Base-by-base conservation (phyloP, 1,140 invertebrate genomes). In the Drosophila melanica region DNA sequence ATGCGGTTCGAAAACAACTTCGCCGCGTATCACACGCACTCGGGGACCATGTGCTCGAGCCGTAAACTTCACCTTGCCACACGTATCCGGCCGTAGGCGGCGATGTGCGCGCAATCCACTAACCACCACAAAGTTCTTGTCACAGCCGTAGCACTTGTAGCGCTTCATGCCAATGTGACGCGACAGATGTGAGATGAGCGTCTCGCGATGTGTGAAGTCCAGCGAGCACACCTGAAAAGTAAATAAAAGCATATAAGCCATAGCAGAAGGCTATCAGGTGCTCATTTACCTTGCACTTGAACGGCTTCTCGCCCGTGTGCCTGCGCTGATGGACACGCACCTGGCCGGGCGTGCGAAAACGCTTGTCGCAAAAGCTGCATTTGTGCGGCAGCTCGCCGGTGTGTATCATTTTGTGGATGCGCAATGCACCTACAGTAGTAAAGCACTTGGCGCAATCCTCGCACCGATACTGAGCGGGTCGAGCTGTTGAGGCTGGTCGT, bases 231-330 rank as follows among this genome's bases (percentile, higher is more conserved):
- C 65, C 90, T 91, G 63, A 12, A 41, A 23, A n/a, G 12, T 10
- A 18, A 10, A 47, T n/a, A 54, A n/a, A 5, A 0, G 14, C 2
- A n/a, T 12, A 14, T 45, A 4, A 51, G 44, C 18, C 8, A 20
- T 3, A 47, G 59, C 1, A 0, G 5, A 2, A 14, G 4, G 0
- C 27, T 39, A 58, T 50, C 33, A 6, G 12, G 1, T 5, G 11
- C 20, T 14, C 3, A 7, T 62, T 48, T 42, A 91, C 90, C 89
- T 98, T 97, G 92, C 98, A 98, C 75, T 96, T 94, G 81, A 96
- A 97, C 3, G 96, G 96, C 57, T 95, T 95, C 81, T 96, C 96
- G 1, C 98, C 97, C 0, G 97, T 98, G 90, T 98, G 97, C 1
- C 96, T 97, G 30, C 97, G 94, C 92, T 98, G 97, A 92, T 99